Percentiles rank a stretch among this genome's conserved stretches.
Conservation (phyloP, 2,888 invertebrate species). For the Pediacus dermestoides region DNA sequence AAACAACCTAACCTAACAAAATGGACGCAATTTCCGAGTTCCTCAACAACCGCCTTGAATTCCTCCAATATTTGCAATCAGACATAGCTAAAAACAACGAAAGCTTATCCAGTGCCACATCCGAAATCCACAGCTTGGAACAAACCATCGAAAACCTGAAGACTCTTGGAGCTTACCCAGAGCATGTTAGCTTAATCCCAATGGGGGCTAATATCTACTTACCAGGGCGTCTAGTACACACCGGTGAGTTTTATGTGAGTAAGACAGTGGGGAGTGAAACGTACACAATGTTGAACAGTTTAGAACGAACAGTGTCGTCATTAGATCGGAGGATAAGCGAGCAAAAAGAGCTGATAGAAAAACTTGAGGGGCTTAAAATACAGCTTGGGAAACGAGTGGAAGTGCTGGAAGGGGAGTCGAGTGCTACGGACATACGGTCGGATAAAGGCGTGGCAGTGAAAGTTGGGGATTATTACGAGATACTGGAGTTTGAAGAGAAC, state of each 20-base stretch:
- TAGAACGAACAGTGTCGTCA: conserved; percentile 29
- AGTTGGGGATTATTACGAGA: conserved; percentile 41
- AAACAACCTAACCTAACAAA: too few species aligned
- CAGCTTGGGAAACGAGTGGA: conserved; percentile 35
- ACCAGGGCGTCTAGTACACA: conserved; percentile 37
- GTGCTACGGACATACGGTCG: conserved; percentile 32
- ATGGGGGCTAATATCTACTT: conserved; percentile 41
- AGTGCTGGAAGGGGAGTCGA: conserved; percentile 25
- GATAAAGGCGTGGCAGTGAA: conserved; percentile 39
- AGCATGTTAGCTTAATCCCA: conserved; percentile 36
- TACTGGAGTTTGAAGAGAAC: conserved; percentile 39
- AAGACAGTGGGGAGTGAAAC: conserved; percentile 32
- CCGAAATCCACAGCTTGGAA: conserved; percentile 26
- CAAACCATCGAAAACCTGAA: conserved; percentile 28
- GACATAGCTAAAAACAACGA: conserved; percentile 29
- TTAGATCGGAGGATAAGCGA: conserved; percentile 26
- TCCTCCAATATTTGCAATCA: conserved; percentile 28
- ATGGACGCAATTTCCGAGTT: too few species aligned
- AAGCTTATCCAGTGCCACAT: conserved; percentile 18
- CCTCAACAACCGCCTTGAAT: conserved; percentile 30
- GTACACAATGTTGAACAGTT: conserved; percentile 30
- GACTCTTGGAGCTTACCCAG: conserved; percentile 30
- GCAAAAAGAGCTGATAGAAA: conserved; percentile 27
- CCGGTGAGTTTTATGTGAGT: conserved; percentile 37
- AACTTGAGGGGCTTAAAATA: conserved; percentile 25